Evolutionary conservation across 2,888 invertebrate species (phyloP).

Genomic region (Scrobipalpa atriplicella): DNA sequence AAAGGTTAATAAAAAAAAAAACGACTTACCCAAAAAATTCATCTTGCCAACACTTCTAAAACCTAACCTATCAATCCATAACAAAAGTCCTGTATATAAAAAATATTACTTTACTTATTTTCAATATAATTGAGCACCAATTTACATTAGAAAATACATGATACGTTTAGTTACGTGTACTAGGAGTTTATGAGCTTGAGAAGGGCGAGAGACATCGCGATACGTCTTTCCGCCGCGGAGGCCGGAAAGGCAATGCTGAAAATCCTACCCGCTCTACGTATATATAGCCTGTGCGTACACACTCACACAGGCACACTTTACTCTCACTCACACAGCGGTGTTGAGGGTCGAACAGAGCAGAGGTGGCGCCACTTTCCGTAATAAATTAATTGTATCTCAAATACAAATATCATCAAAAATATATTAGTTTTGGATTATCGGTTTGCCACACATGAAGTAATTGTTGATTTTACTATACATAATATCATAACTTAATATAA

Average conservation of each 20-base stretch:
- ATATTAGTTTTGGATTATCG: too few relatives aligned
- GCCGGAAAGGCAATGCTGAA: slow-evolving; percentile 66
- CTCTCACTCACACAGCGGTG: slow-evolving; percentile 38
- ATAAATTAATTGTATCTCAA: too few relatives aligned
- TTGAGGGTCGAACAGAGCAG: too few relatives aligned
- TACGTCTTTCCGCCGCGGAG: slow-evolving; percentile 57
- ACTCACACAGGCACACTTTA: slow-evolving; percentile 33
- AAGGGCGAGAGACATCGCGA: slow-evolving; percentile 56
- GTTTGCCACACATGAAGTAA: too few relatives aligned
- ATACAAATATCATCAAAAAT: too few relatives aligned
- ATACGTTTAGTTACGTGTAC: slow-evolving; percentile 71
- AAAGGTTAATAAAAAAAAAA: slow-evolving; percentile 25
- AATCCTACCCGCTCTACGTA: slow-evolving; percentile 41
- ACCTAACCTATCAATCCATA: slow-evolving; percentile 64
- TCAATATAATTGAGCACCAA: slow-evolving; percentile 74
- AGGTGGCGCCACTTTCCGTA: too few relatives aligned
- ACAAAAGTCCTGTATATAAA: slow-evolving; percentile 70
- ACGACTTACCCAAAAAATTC: slow-evolving; percentile 77
- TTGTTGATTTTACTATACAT: too few relatives aligned
- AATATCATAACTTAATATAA: too few relatives aligned
- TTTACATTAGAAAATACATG: slow-evolving; percentile 70
- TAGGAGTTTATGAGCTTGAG: slow-evolving; percentile 58
- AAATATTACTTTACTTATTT: slow-evolving; percentile 43
- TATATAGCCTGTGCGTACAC: slow-evolving; percentile 65
- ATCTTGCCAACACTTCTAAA: slow-evolving; percentile 63